Evolutionary conservation across 1,140 invertebrate genomes (phyloP).

Genomic region (Heliconius melpomene): DNA sequence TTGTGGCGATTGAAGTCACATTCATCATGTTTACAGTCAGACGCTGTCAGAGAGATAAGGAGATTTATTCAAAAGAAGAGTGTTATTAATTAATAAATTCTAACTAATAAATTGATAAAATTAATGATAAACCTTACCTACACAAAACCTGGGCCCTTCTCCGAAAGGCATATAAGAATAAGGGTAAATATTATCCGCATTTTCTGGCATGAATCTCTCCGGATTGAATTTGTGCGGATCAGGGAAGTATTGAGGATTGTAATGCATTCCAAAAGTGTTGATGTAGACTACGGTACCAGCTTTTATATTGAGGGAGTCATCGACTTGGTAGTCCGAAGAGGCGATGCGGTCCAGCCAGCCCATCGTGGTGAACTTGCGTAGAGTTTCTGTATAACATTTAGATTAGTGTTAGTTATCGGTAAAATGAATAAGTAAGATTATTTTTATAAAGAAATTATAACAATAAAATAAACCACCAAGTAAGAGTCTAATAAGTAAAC

Average conservation of each 20-base stretch:
- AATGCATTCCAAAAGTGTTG: slow-evolving; percentile 66
- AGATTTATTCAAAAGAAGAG: too few relatives aligned
- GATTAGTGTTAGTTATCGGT: too few relatives aligned
- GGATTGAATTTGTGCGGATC: slow-evolving; percentile 81
- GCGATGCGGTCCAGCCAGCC: background rate
- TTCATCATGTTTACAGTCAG: too few relatives aligned
- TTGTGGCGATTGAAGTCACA: too few relatives aligned
- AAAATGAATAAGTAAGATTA: too few relatives aligned
- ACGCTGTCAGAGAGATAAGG: too few relatives aligned
- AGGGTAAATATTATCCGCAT: slow-evolving; percentile 51
- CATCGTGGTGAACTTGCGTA: background rate
- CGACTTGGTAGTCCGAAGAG: background rate
- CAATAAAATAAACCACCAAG: too few relatives aligned
- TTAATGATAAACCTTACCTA: slow-evolving; percentile 69
- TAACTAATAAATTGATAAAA: background rate
- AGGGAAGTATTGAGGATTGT: slow-evolving; percentile 73
- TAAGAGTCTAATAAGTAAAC: too few relatives aligned
- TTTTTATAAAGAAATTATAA: too few relatives aligned
- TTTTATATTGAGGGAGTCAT: background rate
- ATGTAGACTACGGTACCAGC: slow-evolving; percentile 3
- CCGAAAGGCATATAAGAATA: slow-evolving; percentile 84
- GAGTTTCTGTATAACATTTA: background rate
- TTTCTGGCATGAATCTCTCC: slow-evolving; percentile 80
- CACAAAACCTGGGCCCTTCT: slow-evolving; percentile 85
- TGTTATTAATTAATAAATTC: background rate